Percentiles rank a stretch among this genome's conserved stretches.
These are phyloP conservation scores for Cairina moschata DNA, from an alignment of 2,113 vertebrate species.

Conservation along the genomic window DNA sequence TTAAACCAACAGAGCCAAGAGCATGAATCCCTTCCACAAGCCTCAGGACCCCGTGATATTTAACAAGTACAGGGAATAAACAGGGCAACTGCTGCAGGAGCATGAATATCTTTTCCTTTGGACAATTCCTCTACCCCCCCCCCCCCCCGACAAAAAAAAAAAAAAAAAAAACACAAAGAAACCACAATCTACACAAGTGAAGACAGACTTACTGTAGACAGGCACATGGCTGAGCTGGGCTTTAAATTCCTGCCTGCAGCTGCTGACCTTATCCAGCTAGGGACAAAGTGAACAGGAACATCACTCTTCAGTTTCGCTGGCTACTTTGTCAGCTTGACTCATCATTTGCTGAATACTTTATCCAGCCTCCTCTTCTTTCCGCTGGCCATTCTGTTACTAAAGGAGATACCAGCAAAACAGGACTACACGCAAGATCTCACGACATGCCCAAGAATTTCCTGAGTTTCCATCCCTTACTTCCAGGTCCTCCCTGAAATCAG, in stretches of 20 bases:
- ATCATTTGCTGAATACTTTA: background rate
- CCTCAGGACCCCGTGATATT: background rate
- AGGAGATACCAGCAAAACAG: background rate
- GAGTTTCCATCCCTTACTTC: background rate
- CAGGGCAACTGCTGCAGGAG: background rate
- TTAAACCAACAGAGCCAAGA: background rate
- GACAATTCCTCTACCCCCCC: background rate
- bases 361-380: background rate
- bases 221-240: background rate
- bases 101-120: background rate
- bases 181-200: background rate
- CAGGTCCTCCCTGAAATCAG: background rate
- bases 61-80: background rate
- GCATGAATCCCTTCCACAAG: background rate
- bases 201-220: background rate
- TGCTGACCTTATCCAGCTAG: background rate
- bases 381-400: background rate
- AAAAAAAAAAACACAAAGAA: background rate
- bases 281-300: conserved; percentile 12
- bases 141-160: too few species aligned
- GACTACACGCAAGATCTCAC: background rate
- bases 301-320: background rate
- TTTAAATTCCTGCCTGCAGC: background rate
- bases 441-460: background rate
- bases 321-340: conserved; percentile 5